Base-by-base conservation (phyloP, 2,888 invertebrate genomes). In the Marasmarcha lunaedactyla region DNA sequence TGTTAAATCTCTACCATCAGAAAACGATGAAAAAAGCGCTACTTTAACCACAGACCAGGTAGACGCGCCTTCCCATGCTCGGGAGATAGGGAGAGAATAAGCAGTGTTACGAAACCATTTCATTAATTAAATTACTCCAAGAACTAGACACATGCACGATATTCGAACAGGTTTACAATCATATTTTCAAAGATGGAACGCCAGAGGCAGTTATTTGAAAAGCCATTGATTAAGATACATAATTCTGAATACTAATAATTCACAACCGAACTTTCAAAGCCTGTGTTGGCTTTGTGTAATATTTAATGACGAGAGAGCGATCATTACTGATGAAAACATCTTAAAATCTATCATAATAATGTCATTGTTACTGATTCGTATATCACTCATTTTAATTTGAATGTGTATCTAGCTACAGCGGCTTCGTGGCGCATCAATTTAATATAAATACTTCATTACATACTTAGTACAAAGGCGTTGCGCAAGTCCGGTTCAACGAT, bases 301-400 rank as follows among this genome's bases (percentile, higher is more conserved):
- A n/a, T 30, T 30, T 11, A 45, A 42, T 39, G 45, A 35, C 49
- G 11, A 41, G 30, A 40, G 11, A 9, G 30, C 30, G 20, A 20
- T 20, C 4, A 20, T 20, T 5, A 7, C 20, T 38, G 20, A 20
- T 5, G 20, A 20, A 20, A 20, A 20, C 20, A 20, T 20, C 7
- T 5, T 20, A 5, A 20, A 20, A 20, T 45, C 42, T 41, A 43
- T 46, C 49, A 58, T 59, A 64, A 61, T 64, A 62, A 64, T 64
- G 65, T 63, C 69, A 65, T 69, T 69, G 63, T 65, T 63, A 63
- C 55, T 52, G 51, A 63, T 65, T 46, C 46, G 50, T 64, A 55
- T 68, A 73, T 73, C 72, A 68, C 67, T 73, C 72, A 73, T 64
- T 70, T 67, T 71, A 71, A 71, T 69, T 65, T 58, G 59, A 50